Evolutionary conservation across 2,888 invertebrate genomes (phyloP).

Genomic region (Diogma glabrata): DNA sequence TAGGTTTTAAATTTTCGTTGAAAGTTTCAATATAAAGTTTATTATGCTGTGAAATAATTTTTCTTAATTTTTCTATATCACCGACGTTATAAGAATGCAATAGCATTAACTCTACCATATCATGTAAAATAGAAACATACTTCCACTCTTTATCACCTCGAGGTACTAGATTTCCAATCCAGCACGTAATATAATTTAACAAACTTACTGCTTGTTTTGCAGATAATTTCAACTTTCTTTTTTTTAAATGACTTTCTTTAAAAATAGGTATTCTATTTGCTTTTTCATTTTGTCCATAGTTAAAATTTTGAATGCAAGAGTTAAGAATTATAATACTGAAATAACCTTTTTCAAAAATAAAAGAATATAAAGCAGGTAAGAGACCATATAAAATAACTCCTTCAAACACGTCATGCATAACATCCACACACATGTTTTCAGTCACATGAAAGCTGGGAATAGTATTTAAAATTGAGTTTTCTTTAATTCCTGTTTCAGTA

Average conservation of each 20-base stretch:
- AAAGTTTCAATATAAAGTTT: slow-evolving; percentile 10
- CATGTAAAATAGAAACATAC: not conserved
- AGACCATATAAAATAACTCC: slow-evolving; percentile 1
- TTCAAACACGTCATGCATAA: slow-evolving; percentile 1
- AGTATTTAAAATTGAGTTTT: slow-evolving; percentile 1
- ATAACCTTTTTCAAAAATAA: not conserved
- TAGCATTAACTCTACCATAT: not conserved
- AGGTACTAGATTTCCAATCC: not conserved
- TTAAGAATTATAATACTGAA: not conserved
- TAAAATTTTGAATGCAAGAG: not conserved
- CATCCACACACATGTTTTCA: not conserved
- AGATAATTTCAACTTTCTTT: not conserved
- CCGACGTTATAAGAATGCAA: not conserved
- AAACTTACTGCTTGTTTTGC: slow-evolving; percentile 2
- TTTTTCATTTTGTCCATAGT: not conserved
- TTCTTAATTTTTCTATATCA: slow-evolving; percentile 1
- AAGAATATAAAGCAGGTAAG: not conserved
- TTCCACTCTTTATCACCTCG: not conserved
- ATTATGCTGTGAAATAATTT: slow-evolving; percentile 11
- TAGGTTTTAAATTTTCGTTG: slow-evolving; percentile 13
- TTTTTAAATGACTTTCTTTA: not conserved
- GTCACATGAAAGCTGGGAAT: slow-evolving; percentile 3
- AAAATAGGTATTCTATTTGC: not conserved
- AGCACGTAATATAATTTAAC: not conserved
- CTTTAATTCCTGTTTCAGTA: slow-evolving; percentile 3